Evolutionary conservation across 2,797 vertebrate genomes (phyloP).

Genomic region (Gymnodraco acuticeps): DNA sequence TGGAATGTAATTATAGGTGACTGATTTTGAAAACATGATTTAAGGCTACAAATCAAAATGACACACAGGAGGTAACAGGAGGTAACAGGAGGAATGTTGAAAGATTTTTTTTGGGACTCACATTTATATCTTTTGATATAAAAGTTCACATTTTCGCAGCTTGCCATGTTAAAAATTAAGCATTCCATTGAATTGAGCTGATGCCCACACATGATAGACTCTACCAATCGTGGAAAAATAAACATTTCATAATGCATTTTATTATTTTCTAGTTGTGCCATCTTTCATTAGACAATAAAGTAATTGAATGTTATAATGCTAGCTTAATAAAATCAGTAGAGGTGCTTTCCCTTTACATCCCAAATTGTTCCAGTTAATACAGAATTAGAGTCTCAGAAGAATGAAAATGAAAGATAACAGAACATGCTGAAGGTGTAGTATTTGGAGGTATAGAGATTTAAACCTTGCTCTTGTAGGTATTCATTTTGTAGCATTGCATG

Average conservation of each 20-base stretch:
- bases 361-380: constrained; percentile 13
- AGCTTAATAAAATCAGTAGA: constrained; percentile 1
- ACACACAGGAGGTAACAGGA: no score
- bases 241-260: constrained; percentile 1
- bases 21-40: constrained; percentile 50
- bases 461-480: constrained; percentile 20
- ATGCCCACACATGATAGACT: constrained; percentile 9
- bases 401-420: constrained; percentile 26
- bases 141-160: constrained; percentile 17
- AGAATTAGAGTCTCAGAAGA: constrained; percentile 6
- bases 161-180: constrained; percentile 16
- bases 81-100: constrained; percentile 29
- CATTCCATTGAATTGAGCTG: constrained; percentile 11
- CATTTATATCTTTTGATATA: constrained; percentile 10
- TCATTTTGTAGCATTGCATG: constrained; percentile 13
- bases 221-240: constrained; percentile 3
- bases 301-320: constrained; percentile 21
- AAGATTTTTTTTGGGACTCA: constrained; percentile 1
- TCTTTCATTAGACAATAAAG: constrained; percentile 26
- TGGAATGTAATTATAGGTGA: constrained; percentile 81
- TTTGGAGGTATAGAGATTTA: constrained; percentile 27
- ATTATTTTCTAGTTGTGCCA: constrained; percentile 18
- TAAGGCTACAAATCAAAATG: constrained; percentile 69
- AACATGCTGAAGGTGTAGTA: constrained; percentile 16
- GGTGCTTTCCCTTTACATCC: constrained; percentile 45